Evolutionary conservation across 1,140 invertebrate species (phyloP), one percentile per base, ranked within the genome.

Genomic region (Aphidius ervi): DNA sequence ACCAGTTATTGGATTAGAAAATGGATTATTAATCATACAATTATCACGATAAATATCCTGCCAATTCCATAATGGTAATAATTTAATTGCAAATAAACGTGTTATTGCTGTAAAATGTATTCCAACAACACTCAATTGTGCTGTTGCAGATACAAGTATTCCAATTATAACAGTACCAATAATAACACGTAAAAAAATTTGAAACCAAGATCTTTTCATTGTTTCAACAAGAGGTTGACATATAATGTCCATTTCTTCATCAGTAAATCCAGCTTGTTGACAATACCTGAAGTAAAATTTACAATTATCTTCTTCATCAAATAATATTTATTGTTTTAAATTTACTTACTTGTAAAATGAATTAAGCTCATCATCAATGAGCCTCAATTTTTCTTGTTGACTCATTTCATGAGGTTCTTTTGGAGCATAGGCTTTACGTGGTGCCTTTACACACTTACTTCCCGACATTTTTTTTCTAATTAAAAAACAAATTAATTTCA

Each of bases 31-130:
- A 47, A 92, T 82, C 63, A 92, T 76, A 69, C 91, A 93, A 53
- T 84, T 82, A 59, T 86, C 84, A 68, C 89, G 86, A 67, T 91
- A 91, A 10, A 91, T 72, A 6, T 84, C 81, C n/a, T 87, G 87
- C 90, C 90, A 93, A 68, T 92, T 88, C 87, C 88, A 92, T 42
- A 89, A 78, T 1, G 90, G 88, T 8, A 91, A 70, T 7, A 90
- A 67, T 78, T 87, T 87, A 10, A 88, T 85, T 61, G 88, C 68
- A 4, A 84, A 65, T n/a, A 88, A 81, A 59, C 87, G 81, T 7
- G 82, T 82, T 10, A 87, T 70, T 0, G 86, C 87, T 0, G 85
- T 80, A 4, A 86, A 81, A 61, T 83, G 79, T 2, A 74, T 84
- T 69, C 86, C 84, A 81, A 78, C 71, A 16, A 74, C 75, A 59